These are phyloP conservation scores for Sesamia inferens DNA, from an alignment of 2,888 invertebrate genomes.

Conservation along the genomic window DNA sequence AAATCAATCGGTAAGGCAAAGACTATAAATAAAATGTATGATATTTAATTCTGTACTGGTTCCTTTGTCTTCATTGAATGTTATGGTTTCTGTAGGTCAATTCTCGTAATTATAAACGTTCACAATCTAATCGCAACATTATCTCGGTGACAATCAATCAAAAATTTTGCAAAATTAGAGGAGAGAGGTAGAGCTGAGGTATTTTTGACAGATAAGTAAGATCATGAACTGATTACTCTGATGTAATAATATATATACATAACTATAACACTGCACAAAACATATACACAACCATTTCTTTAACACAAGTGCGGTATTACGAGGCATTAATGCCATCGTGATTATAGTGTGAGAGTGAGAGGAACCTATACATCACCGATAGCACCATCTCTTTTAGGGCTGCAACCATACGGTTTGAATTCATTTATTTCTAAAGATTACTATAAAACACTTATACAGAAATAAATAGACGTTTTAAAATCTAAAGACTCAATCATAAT, in stretches of 20 bases:
- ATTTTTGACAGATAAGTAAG: too few species aligned
- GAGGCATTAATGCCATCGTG: neutral
- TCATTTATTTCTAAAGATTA: too few species aligned
- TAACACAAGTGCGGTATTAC: neutral
- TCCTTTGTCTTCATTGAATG: neutral
- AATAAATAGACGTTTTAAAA: too few species aligned
- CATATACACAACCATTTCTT: neutral
- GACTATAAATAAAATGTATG: slow-evolving; percentile 57
- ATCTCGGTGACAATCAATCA: too few species aligned
- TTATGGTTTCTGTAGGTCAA: neutral
- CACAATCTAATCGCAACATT: too few species aligned
- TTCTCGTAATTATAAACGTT: too few species aligned
- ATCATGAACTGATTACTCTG: too few species aligned
- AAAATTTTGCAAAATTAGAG: too few species aligned
- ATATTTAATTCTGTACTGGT: neutral
- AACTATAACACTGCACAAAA: neutral
- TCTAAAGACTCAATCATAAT: too few species aligned
- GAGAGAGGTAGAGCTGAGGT: too few species aligned
- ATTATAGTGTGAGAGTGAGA: neutral
- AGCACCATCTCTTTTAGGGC: neutral
- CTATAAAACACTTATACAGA: too few species aligned
- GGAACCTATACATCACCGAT: neutral
- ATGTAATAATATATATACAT: too few species aligned
- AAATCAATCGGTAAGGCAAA: slow-evolving; percentile 75
- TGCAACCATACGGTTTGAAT: neutral